Evolutionary conservation across 2,888 invertebrate species (phyloP).

Genomic region (Cryptocephalus moraei): DNA sequence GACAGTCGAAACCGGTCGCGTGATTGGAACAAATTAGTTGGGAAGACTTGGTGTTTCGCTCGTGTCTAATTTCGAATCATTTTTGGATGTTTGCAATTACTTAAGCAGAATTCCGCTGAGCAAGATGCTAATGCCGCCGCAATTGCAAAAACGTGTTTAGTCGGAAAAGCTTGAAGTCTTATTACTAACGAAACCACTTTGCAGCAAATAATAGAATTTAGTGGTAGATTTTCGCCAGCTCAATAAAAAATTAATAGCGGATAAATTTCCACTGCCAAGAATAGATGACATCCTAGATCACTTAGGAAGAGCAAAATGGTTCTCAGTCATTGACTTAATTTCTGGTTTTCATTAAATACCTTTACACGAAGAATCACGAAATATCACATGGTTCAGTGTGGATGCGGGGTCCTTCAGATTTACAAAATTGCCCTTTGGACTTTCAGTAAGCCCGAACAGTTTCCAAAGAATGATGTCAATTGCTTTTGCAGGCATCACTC

Average conservation of each 20-base stretch:
- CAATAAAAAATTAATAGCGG: constrained; percentile 11
- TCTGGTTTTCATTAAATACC: constrained; percentile 13
- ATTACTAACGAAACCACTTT: too few relatives aligned
- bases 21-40: too few relatives aligned
- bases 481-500: constrained; percentile 15
- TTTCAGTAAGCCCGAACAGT: constrained; percentile 15
- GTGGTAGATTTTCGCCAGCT: constrained; percentile 11
- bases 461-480: constrained; percentile 20
- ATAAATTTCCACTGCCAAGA: constrained; percentile 12
- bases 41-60: too few relatives aligned
- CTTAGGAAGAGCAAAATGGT: constrained; percentile 13
- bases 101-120: too few relatives aligned
- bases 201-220: too few relatives aligned
- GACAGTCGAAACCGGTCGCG: too few relatives aligned
- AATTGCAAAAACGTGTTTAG: too few relatives aligned
- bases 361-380: constrained; percentile 6
- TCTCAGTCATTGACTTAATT: constrained; percentile 11
- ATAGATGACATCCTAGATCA: constrained; percentile 15
- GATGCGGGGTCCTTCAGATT: constrained; percentile 13
- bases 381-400: constrained; percentile 14
- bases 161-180: too few relatives aligned
- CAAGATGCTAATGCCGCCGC: too few relatives aligned
- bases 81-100: too few relatives aligned
- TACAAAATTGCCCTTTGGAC: constrained; percentile 15
- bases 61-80: too few relatives aligned